Conservation (phyloP, 1,140 invertebrate genomes). For the Oncopeltus fasciatus region DNA sequence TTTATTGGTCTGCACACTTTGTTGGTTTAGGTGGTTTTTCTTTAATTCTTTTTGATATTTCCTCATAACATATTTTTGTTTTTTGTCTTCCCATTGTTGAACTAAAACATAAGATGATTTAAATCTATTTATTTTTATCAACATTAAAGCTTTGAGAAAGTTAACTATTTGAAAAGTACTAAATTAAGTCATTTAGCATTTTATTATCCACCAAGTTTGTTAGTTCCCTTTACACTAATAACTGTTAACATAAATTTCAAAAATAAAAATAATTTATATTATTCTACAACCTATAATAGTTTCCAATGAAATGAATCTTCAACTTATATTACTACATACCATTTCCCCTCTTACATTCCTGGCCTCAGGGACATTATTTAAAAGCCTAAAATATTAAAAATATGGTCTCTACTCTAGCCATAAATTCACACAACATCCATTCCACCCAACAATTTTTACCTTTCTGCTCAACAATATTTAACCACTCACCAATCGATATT, state of each 20-base stretch:
- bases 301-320: no score
- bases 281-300: background rate
- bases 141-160: background rate
- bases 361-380: no score
- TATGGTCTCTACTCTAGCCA: no score
- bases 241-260: background rate
- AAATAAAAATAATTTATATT: background rate
- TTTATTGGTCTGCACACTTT: no score
- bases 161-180: background rate
- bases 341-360: no score
- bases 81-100: slow-evolving; percentile 5
- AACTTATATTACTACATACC: no score
- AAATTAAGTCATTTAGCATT: background rate
- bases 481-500: no score
- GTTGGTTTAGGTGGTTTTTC: background rate
- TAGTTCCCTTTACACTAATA: no score
- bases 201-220: background rate
- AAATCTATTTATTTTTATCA: background rate
- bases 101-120: slow-evolving; percentile 4
- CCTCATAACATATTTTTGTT: background rate
- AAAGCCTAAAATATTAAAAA: no score
- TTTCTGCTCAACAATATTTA: no score
- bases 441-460: no score
- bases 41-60: slow-evolving; percentile 4
- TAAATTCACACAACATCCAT: no score